Evolutionary conservation across 2,888 invertebrate species (phyloP), one percentile per base, ranked within the genome.

Genomic region (Drosophila villosipedis): DNA sequence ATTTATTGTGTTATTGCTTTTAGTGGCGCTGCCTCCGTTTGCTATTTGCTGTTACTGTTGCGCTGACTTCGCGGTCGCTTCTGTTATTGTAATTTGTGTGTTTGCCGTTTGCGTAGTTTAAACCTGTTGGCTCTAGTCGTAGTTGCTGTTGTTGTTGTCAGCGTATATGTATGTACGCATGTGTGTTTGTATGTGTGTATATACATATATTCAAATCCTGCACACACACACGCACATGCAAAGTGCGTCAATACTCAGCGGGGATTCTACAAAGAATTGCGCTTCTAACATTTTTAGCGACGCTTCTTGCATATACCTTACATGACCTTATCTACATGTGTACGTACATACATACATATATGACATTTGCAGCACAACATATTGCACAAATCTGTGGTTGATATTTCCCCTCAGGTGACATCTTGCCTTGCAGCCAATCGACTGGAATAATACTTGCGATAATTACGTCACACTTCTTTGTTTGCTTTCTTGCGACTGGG

Each of bases 81-180:
- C 77, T 84, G 83, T 83, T 80, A 82, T 88, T 84, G 74, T 84
- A 82, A 82, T 84, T 85, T 80, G 68, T 80, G 63, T 76, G 77
- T 70, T 83, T 68, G 71, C 66, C 71, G 70, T 77, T 84, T 83
- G 78, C 86, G 83, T 83, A 83, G 83, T 78, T 83, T 63, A 83
- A 83, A 83, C 82, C 86, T 83, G 82, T 83, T 83, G 82, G 73
- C 54, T 77, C 37, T 73, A 54, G 68, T 71, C 60, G 49, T 41
- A 67, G 49, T 30, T 28, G 43, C 10, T 55, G 6, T 12, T 33
- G 41, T 31, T 33, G 37, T 53, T 68, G 30, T 12, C 9, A 41
- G 25, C 16, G 25, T 39, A 25, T 30, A 25, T 54, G 10, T 30
- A 25, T 54, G 10, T 63, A 33, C 54, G 39, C 10, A 52, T 30